Evolutionary conservation across 2,113 vertebrate genomes (phyloP), one percentile per base, ranked within the genome.

Genomic region (Sylvietta virens): DNA sequence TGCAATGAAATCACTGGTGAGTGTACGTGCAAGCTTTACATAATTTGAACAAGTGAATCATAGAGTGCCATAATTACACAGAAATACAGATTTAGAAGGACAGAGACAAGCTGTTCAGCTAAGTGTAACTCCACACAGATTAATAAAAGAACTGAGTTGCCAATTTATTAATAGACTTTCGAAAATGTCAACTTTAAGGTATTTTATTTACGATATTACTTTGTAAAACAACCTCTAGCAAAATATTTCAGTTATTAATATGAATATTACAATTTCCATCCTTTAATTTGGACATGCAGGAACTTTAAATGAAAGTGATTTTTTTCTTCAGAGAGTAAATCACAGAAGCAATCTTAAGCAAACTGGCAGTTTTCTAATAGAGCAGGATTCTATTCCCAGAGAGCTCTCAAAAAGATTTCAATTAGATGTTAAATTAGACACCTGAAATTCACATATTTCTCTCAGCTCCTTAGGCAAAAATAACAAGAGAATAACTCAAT

Each of bases 341-440:
- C 96, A 97, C 78, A 82, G 72, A 83, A 95, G 73, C 88, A 97
- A 97, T 97, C 95, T 97, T 95, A 97, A 95, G 91, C 91, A 97
- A 97, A 95, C 94, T 92, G 77, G 57, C 89, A 88, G 80, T 97
- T 97, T 96, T 97, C 93, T 97, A 95, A 86, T 95, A 92, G 80
- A 95, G 78, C 67, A 95, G 50, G 81, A 94, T 95, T 95, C 81
- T 97, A 56, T 96, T 98, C 96, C 97, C 92, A 86, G 65, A 96
- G 96, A 97, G 83, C 40, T 78, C 85, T 92, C 91, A 84, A 91
- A 96, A 97, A 95, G 30, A 83, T 97, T 98, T 98, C 96, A 98
- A 93, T 98, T 98, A 97, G 93, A 95, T 97, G 95, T 97, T 98
- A 98, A 98, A 98, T 98, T 96, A 97, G 96, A 96, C 84, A 97